phyloP scores from a whole-genome alignment of 2,888 invertebrate species.

The Lasioglossum pauxillum region DNA sequence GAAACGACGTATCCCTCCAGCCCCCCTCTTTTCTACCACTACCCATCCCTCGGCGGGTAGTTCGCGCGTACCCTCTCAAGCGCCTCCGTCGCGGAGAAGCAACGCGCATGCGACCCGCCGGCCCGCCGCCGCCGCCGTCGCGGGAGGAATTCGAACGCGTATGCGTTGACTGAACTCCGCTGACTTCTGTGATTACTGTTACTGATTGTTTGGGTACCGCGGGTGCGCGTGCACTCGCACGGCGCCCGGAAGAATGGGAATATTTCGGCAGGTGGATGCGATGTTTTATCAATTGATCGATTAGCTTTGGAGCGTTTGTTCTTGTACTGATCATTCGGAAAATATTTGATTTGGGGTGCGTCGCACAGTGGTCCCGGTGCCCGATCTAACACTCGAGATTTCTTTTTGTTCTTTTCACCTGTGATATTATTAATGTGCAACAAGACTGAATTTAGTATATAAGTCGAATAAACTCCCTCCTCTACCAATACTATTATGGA shows the following conservation, averaged over 20 bases:
- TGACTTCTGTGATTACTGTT: background rate
- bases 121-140: background rate
- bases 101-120: constrained; percentile 32
- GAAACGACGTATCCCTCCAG: constrained; percentile 17
- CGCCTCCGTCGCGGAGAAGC: background rate
- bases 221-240: background rate
- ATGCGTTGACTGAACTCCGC: background rate
- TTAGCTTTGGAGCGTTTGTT: too few relatives aligned
- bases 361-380: too few relatives aligned
- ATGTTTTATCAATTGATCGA: too few relatives aligned
- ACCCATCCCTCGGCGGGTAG: background rate
- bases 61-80: background rate
- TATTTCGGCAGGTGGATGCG: too few relatives aligned
- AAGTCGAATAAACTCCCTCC: too few relatives aligned
- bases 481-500: too few relatives aligned
- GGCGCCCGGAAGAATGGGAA: background rate
- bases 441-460: too few relatives aligned
- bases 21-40: background rate
- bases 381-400: too few relatives aligned
- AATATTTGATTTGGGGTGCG: too few relatives aligned
- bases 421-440: too few relatives aligned
- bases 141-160: constrained; percentile 33
- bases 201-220: background rate
- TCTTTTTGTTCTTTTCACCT: too few relatives aligned
- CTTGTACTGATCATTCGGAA: too few relatives aligned